Conservation (phyloP, 2,797 vertebrate species). For the Vireo griseus region DNA sequence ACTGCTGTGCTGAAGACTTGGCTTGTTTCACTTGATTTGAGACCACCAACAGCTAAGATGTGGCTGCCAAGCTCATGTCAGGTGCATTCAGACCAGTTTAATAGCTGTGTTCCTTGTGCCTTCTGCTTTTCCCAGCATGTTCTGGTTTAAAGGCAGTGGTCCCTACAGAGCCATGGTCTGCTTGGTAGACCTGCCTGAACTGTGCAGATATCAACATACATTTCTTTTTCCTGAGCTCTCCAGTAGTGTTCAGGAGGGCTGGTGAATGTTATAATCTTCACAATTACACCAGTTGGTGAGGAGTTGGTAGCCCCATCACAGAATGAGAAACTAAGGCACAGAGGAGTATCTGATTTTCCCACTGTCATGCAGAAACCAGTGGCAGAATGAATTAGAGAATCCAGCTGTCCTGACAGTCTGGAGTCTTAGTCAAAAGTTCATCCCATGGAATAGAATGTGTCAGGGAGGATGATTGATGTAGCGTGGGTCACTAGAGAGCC, state of each 20-base stretch:
- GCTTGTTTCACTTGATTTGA: background rate
- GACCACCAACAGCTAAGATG: slow-evolving; percentile 15
- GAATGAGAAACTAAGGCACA: background rate
- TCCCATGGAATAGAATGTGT: background rate
- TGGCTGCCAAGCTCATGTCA: background rate
- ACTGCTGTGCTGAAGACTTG: slow-evolving; percentile 13
- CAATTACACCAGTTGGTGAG: background rate
- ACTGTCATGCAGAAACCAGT: background rate
- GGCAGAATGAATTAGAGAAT: background rate
- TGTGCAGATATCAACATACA: background rate
- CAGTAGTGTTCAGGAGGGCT: background rate
- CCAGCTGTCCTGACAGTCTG: background rate
- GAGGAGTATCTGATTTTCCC: background rate
- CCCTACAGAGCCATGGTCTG: background rate
- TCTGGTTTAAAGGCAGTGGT: background rate
- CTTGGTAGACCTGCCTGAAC: background rate
- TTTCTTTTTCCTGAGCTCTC: background rate
- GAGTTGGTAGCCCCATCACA: background rate
- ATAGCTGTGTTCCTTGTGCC: background rate
- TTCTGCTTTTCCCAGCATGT: background rate
- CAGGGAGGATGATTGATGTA: background rate
- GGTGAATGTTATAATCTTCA: background rate
- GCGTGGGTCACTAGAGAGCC: background rate
- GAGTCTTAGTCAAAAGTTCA: background rate
- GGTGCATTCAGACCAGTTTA: slow-evolving; percentile 9